Base-by-base conservation (phyloP, 2,797 vertebrate genomes). In the Argyrosomus regius region DNA sequence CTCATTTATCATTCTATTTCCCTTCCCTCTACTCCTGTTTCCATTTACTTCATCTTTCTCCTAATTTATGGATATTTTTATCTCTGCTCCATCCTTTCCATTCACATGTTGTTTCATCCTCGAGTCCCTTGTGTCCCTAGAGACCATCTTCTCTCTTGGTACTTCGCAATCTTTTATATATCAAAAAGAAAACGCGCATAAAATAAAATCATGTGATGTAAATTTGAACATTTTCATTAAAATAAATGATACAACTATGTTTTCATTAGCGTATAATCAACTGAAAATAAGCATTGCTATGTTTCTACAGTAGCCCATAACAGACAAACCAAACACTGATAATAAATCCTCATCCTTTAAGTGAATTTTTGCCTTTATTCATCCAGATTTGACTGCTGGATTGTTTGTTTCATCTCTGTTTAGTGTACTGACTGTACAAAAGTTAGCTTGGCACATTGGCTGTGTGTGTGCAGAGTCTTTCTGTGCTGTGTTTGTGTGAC, bases 51-150 rank as follows among this genome's bases (percentile, higher is more conserved):
- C 22, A 26, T 24, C 7, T 50, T 54, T 67, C n/a, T 57, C 20
- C 41, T 46, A 11, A 64, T 54, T 45, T 50, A 14, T 46, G 20
- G 3, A 46, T 65, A 48, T 62, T 20, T 56, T 62, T 50, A 54
- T 62, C 18, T 50, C 6, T 18, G 31, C 18, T 61, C 11, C 31
- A 24, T 57, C n/a, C 14, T 69, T 41, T 70, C 26, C 3, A 22
- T 54, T 70, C 43, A 59, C 1, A 31, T 71, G n/a, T 66, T 4
- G 17, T 63, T 78, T 78, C 41, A 67, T 77, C 49, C 31, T 53
- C 3, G 13, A 59, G 35, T 56, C 56, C 24, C 43, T 46, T 41
- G 13, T 52, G 31, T 70, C 63, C 46, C 41, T 39, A 17, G 58
- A 58, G 50, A 59, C 24, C 41, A 26, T 70, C n/a, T 7, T 56